Conservation (phyloP, 2,113 vertebrate species). For the Vulpes lagopus region DNA sequence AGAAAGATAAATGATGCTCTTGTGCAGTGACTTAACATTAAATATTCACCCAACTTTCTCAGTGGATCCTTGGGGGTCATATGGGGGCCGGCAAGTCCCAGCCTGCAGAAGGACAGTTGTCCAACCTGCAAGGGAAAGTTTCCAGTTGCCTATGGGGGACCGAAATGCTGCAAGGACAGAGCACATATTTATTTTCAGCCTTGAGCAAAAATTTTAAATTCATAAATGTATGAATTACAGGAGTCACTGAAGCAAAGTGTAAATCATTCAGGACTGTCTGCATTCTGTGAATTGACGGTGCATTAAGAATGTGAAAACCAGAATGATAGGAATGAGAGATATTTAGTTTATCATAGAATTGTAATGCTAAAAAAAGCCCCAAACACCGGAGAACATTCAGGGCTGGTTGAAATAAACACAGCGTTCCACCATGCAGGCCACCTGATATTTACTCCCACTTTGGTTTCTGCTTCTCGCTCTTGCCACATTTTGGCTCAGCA, state of each 20-base stretch:
- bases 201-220: neutral
- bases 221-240: neutral
- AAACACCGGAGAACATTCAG: neutral
- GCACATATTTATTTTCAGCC: neutral
- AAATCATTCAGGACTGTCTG: neutral
- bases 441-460: neutral
- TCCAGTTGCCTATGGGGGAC: neutral
- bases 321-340: neutral
- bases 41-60: neutral
- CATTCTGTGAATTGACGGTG: neutral
- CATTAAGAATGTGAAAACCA: neutral
- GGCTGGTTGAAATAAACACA: neutral
- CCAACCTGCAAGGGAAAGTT: neutral
- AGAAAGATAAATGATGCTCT: neutral
- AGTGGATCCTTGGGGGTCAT: neutral
- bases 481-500: neutral
- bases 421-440: neutral
- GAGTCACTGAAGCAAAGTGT: neutral
- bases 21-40: neutral
- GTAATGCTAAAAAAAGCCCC: neutral
- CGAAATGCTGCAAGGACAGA: neutral
- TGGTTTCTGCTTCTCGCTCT: neutral
- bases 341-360: neutral
- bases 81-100: fast-evolving
- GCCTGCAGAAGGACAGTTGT: neutral